Percentiles rank a stretch among this genome's conserved stretches.
These are phyloP conservation scores for Ochropacha duplaris DNA, from an alignment of 2,888 invertebrate genomes.

Conservation along the genomic window DNA sequence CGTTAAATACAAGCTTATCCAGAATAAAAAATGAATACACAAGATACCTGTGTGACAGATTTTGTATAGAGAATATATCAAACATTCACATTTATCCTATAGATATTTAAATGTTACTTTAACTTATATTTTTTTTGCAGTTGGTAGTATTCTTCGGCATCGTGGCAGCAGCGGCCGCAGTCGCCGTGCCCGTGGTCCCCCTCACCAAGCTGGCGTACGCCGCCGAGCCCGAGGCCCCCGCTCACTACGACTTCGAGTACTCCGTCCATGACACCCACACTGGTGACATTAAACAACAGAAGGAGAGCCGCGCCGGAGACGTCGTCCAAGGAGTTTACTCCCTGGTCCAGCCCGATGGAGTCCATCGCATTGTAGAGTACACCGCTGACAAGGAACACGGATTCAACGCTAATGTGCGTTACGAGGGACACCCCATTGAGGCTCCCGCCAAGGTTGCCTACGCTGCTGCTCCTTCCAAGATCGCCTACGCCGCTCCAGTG, in stretches of 20 bases:
- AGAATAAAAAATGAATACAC: no score
- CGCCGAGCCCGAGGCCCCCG: conserved; percentile 61
- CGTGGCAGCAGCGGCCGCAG: conserved; percentile 51
- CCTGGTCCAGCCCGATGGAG: conserved; percentile 75
- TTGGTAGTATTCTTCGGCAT: conserved; percentile 42
- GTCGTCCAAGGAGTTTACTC: conserved; percentile 74
- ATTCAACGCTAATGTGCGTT: conserved; percentile 73
- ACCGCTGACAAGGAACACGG: conserved; percentile 68
- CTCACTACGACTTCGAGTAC: conserved; percentile 72
- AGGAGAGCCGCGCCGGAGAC: conserved; percentile 70
- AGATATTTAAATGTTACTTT: neutral
- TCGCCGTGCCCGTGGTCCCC: conserved; percentile 45
- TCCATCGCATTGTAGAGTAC: conserved; percentile 73
- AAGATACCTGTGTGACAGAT: no score
- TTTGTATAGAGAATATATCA: no score
- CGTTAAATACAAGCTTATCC: no score
- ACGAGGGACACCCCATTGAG: conserved; percentile 62
- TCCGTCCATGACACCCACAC: conserved; percentile 70
- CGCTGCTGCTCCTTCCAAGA: conserved; percentile 37
- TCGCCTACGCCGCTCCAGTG: conserved; percentile 33
- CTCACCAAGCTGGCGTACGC: conserved; percentile 57
- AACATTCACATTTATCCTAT: no score
- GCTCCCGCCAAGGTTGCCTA: conserved; percentile 29
- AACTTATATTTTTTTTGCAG: conserved; percentile 29
- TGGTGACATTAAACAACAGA: conserved; percentile 75